Base-by-base conservation (phyloP, 2,113 vertebrate species). In the Excalfactoria chinensis region DNA sequence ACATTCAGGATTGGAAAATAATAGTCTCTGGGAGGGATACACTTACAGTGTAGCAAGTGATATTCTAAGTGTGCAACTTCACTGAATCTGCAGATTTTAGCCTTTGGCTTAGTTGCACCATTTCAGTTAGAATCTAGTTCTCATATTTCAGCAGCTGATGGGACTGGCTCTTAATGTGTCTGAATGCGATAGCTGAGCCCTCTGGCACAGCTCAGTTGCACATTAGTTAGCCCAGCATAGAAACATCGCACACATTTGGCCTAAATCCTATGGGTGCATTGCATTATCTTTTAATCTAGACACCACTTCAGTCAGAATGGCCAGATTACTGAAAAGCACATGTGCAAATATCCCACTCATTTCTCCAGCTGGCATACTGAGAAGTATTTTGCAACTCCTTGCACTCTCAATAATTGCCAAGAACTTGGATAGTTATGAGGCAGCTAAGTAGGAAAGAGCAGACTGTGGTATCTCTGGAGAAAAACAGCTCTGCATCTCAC, bases 211-310 rank as follows among this genome's bases (percentile, higher is more conserved):
- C 11, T 79, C 86, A 81, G 74, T 53, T 44, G 40, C 51, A 28
- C 63, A 13, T 84, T 44, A 88, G 43, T 62, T 80, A 88, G 30
- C 53, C 60, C 90, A 82, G 80, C 76, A 81, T 6, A 84, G 85
- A 93, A 90, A 91, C 72, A 79, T 49, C 32, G 81, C 88, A 77
- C 35, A 72, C 48, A 44, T 28, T 94, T 93, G 90, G 90, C 78
- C 0, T 19, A 41, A 82, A 1, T 68, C 78, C 78, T 76, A n/a
- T 4, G 21, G 46, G 56, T 19, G 44, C 90, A 85, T 25, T 87
- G 84, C 94, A 83, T 91, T 92, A 85, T 83, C 86, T 89, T 86
- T 84, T 89, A 69, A 95, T 92, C 86, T 75, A 93, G 74, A 93
- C 63, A 79, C 44, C 40, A 3, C 70, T 92, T 88, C 76, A 95